Percentiles rank a stretch among this genome's conserved stretches.
phyloP scores from a whole-genome alignment of 2,797 vertebrate species.

The Lepus townsendii region DNA sequence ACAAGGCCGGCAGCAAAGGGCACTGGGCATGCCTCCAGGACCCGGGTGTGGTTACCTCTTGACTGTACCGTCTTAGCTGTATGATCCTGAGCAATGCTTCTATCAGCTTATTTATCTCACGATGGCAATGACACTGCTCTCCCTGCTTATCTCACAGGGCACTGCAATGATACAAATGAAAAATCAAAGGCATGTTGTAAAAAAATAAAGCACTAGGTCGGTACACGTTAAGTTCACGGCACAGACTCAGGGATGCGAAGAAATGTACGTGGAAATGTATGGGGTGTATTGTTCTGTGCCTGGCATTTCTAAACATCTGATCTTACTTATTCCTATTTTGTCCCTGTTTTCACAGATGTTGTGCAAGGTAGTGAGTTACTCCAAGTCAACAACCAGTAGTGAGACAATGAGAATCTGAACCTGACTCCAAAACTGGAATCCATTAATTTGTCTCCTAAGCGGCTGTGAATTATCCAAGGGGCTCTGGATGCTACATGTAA shows the following conservation, averaged over 20 bases:
- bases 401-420: constrained; percentile 16
- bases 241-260: background rate
- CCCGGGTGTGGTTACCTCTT: background rate
- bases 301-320: constrained; percentile 21
- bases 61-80: background rate
- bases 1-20: background rate
- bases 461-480: constrained; percentile 12
- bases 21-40: background rate
- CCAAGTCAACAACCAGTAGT: constrained; percentile 48
- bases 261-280: constrained; percentile 10
- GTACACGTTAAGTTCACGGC: constrained; percentile 47
- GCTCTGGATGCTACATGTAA: background rate
- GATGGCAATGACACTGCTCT: constrained; percentile 5
- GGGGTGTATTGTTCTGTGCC: background rate
- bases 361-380: constrained; percentile 4
- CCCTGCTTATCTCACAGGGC: background rate
- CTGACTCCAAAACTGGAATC: constrained; percentile 11
- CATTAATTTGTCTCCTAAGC: background rate
- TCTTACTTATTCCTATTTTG: constrained; percentile 34
- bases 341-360: constrained; percentile 28
- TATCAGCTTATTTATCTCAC: constrained; percentile 46
- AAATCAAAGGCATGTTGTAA: constrained; percentile 33
- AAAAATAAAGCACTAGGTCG: constrained; percentile 41
- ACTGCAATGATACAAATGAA: constrained; percentile 21
- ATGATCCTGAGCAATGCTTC: background rate